Base-by-base conservation (phyloP, 1,140 invertebrate species). In the Drosophila kikkawai region DNA sequence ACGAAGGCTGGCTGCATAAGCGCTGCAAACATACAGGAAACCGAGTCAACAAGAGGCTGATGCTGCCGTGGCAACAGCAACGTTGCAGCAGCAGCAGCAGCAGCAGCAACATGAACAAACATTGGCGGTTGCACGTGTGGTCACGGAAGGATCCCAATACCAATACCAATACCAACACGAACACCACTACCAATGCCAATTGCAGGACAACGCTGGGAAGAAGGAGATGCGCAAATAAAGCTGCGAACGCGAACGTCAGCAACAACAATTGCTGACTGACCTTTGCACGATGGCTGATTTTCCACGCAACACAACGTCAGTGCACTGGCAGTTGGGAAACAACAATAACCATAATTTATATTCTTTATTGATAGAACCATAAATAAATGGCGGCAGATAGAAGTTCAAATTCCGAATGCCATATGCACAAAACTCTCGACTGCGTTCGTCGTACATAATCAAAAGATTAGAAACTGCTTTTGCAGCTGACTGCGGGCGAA, bases 391-490 rank as follows among this genome's bases (percentile, higher is more conserved):
- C 55, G 55, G 66, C 45, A 37, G 22, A 60, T 57, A 55, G 48
- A 41, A 51, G 44, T 73, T 60, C 68, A 22, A 61, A 73, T 51
- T 60, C 45, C 22, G 37, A 73, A 74, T 73, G 65, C 68, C 73
- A 83, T 90, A 80, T 88, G 78, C 80, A 70, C 64, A 55, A 26
- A 66, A 45, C 57, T 66, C 80, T 75, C 73, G 74, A 76, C 79
- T 88, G 85, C 85, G 85, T 81, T 63, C 82, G 81, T 80, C 81
- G 88, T 90, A 74, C 81, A 82, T 90, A 90, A 90, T 90, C 85
- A 90, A 90, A 88, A 90, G 85, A 90, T 91, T 90, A 90, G 82
- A 73, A 78, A 71, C 58, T 80, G 67, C 50, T 73, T 57, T 36
- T 47, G 75, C 64, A 58, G 58, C 71, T 70, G 56, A 58, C 51